phyloP scores from a whole-genome alignment of 2,113 vertebrate genomes.

The Fregetta grallaria region DNA sequence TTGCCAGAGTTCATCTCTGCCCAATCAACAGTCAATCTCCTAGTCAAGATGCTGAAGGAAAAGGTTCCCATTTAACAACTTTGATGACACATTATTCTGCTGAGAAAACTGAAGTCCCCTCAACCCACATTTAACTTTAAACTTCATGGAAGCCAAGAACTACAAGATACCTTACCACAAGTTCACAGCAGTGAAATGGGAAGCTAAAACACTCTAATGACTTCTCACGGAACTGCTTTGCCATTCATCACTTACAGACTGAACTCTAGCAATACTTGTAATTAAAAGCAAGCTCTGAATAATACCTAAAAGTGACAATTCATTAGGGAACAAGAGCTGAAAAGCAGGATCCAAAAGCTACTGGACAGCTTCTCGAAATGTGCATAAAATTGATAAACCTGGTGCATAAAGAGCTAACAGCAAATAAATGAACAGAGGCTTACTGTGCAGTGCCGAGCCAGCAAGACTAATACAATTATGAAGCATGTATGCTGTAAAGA shows the following conservation, averaged over 20 bases:
- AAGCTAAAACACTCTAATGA: neutral
- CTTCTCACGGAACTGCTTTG: neutral
- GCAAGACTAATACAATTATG: neutral
- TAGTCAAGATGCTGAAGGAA: neutral
- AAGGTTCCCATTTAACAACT: neutral
- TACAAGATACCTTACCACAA: neutral
- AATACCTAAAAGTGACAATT: slow-evolving; percentile 6
- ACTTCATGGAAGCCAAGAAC: neutral
- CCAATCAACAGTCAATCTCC: neutral
- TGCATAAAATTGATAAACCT: neutral
- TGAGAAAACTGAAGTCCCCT: neutral
- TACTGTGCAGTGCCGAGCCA: neutral
- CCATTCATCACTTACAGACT: neutral
- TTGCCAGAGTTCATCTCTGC: neutral
- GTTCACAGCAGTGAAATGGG: neutral
- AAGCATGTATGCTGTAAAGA: neutral
- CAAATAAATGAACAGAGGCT: neutral
- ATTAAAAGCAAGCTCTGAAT: neutral
- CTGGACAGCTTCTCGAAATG: neutral
- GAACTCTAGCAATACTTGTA: neutral
- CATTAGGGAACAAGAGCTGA: neutral
- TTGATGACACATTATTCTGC: neutral
- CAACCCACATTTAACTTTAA: neutral
- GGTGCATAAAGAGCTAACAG: neutral
- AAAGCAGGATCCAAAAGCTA: slow-evolving; percentile 2